These are phyloP conservation scores for Aphelenchoides fujianensis DNA, from an alignment of 1,140 invertebrate species.

Conservation along the genomic window DNA sequence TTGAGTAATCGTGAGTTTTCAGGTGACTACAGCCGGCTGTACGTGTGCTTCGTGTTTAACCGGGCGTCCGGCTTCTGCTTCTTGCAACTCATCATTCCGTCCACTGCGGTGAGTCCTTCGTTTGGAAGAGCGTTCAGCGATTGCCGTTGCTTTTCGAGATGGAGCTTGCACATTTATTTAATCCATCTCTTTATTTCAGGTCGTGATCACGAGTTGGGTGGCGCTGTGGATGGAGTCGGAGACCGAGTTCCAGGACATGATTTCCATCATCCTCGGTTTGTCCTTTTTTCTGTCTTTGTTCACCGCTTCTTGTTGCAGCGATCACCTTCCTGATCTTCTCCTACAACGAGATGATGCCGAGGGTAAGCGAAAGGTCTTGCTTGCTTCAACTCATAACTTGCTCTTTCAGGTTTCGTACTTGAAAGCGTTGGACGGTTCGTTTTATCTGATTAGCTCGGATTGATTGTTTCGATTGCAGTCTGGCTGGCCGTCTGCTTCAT, in stretches of 20 bases:
- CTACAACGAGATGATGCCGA: conserved; percentile 87
- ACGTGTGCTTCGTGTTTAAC: conserved; percentile 60
- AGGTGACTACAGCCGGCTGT: conserved; percentile 58
- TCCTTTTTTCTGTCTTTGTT: too few relatives aligned
- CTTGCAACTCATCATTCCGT: conserved; percentile 60
- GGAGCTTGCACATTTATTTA: conserved; percentile 42
- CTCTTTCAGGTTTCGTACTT: conserved; percentile 68
- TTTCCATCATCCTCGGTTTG: conserved; percentile 80
- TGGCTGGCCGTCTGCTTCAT: conserved; percentile 76
- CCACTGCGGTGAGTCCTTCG: too few relatives aligned
- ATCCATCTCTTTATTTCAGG: too few relatives aligned
- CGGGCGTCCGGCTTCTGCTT: conserved; percentile 62
- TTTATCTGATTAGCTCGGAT: not conserved
- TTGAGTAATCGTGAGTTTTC: too few relatives aligned
- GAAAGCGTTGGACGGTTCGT: conserved; percentile 86
- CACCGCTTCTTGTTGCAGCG: too few relatives aligned
- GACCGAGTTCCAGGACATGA: conserved; percentile 80
- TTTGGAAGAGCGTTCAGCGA: conserved; percentile 33
- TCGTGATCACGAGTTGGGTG: conserved; percentile 61
- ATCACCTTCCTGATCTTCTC: conserved; percentile 98
- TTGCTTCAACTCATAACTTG: conserved; percentile 19
- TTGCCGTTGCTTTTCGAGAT: conserved; percentile 42
- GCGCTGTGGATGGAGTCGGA: conserved; percentile 61
- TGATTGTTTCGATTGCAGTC: not conserved
- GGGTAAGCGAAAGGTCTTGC: conserved; percentile 70